These are phyloP conservation scores for Emmelina monodactyla DNA, from an alignment of 2,888 invertebrate species.

Conservation along the genomic window DNA sequence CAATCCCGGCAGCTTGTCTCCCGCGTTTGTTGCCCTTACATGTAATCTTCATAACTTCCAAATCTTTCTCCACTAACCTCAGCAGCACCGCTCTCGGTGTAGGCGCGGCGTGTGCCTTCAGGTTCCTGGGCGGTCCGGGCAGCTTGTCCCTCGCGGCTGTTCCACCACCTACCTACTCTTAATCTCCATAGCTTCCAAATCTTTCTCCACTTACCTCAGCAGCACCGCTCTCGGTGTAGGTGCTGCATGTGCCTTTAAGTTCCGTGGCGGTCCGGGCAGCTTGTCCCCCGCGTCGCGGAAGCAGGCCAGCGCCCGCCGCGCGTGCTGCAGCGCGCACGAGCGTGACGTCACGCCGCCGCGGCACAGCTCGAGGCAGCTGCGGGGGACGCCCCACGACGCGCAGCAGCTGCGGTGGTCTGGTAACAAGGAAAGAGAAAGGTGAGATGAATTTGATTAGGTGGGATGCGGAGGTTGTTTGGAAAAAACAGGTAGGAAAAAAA, in stretches of 20 bases:
- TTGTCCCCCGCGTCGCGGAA: conserved; percentile 81
- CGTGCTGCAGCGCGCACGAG: conserved; percentile 76
- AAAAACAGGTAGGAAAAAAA: too few species aligned
- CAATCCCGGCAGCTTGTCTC: conserved; percentile 81
- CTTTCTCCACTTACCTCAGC: conserved; percentile 28
- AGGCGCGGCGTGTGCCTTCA: conserved; percentile 47
- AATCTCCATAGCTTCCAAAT: too few species aligned
- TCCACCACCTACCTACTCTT: too few species aligned
- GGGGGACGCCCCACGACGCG: conserved; percentile 79
- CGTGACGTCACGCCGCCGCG: conserved; percentile 76
- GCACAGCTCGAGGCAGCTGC: conserved; percentile 85
- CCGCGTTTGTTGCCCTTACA: too few species aligned
- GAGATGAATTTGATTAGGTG: background rate
- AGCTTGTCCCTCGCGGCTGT: conserved; percentile 75
- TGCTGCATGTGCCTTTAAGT: conserved; percentile 41
- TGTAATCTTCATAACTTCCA: too few species aligned
- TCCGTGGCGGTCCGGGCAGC: conserved; percentile 79
- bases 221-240: conserved; percentile 47
- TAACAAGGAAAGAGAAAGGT: background rate
- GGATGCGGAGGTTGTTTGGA: too few species aligned
- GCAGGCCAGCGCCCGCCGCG: conserved; percentile 79
- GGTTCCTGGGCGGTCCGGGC: conserved; percentile 75
- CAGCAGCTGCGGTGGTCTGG: conserved; percentile 85
- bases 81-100: conserved; percentile 44
- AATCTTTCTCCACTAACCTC: conserved; percentile 24